Evolutionary conservation across 2,888 invertebrate species (phyloP).

Genomic region (Trisateles emortualis): DNA sequence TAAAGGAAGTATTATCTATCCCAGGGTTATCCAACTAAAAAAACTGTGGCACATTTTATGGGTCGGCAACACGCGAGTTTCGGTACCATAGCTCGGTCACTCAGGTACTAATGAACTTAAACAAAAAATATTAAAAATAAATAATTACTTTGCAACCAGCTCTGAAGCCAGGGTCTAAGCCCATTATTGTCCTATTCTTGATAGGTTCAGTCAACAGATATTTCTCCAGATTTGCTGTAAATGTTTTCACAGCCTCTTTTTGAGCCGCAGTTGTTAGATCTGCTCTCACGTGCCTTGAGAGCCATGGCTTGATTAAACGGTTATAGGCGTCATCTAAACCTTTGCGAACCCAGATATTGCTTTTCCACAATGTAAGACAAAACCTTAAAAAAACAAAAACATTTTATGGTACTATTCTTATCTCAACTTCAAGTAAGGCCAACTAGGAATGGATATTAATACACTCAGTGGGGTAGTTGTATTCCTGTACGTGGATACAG

Average conservation of each 20-base stretch:
- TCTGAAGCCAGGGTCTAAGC: slow-evolving; percentile 95
- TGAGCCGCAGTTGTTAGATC: slow-evolving; percentile 92
- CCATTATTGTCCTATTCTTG: slow-evolving; percentile 92
- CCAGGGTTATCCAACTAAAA: no score
- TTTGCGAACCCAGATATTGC: slow-evolving; percentile 72
- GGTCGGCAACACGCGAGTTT: no score
- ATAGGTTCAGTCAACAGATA: slow-evolving; percentile 93
- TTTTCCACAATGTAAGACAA: slow-evolving; percentile 75
- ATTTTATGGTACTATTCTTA: no score
- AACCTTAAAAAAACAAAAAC: slow-evolving; percentile 54
- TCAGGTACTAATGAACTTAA: neutral
- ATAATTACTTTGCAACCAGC: slow-evolving; percentile 93
- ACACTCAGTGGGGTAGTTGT: no score
- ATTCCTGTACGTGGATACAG: no score
- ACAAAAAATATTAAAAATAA: neutral
- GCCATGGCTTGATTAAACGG: slow-evolving; percentile 87
- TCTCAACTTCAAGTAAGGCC: no score
- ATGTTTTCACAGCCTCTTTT: slow-evolving; percentile 94
- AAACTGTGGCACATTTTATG: no score
- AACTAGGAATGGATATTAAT: no score
- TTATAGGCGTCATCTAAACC: slow-evolving; percentile 77
- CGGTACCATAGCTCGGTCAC: no score
- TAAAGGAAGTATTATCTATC: no score
- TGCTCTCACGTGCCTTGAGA: slow-evolving; percentile 90
- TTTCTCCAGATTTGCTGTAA: slow-evolving; percentile 94